Conservation (phyloP, 1,140 invertebrate species). For the Andrena cerasifolii region DNA sequence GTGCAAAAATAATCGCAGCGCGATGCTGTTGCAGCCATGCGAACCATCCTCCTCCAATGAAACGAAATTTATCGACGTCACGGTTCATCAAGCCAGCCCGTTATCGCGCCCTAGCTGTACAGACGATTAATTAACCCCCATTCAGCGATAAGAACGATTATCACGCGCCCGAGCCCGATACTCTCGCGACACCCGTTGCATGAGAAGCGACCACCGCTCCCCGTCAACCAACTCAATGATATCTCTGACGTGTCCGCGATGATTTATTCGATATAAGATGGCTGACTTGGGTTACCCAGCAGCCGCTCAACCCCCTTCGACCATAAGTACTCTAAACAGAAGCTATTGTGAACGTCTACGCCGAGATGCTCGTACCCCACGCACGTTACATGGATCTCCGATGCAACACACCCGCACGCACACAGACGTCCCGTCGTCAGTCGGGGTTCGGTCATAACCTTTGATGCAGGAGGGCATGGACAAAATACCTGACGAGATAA, state of each 20-base stretch:
- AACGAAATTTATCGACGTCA: slow-evolving; percentile 8
- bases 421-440: slow-evolving; percentile 62
- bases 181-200: slow-evolving; percentile 66
- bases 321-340: slow-evolving; percentile 81
- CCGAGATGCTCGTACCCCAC: slow-evolving; percentile 79
- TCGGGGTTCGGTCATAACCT: slow-evolving; percentile 67
- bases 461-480: slow-evolving; percentile 66
- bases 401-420: slow-evolving; percentile 34
- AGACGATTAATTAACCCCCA: slow-evolving; percentile 29
- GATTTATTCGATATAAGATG: slow-evolving; percentile 82
- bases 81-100: background rate
- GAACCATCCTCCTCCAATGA: background rate
- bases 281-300: slow-evolving; percentile 79
- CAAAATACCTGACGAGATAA: slow-evolving; percentile 70
- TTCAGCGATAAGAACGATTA: background rate
- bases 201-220: slow-evolving; percentile 57
- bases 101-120: slow-evolving; percentile 3
- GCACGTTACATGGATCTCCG: slow-evolving; percentile 69
- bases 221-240: slow-evolving; percentile 80
- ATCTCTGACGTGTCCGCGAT: slow-evolving; percentile 79
- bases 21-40: too few relatives aligned
- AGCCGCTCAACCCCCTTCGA: slow-evolving; percentile 55
- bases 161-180: slow-evolving; percentile 4
- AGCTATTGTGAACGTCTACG: slow-evolving; percentile 80
- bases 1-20: too few relatives aligned